A percentile compares a stretch with the other conserved stretches of the same genome.
Conservation (phyloP, 2,888 invertebrate genomes). For the Caenorhabditis zanzibari region DNA sequence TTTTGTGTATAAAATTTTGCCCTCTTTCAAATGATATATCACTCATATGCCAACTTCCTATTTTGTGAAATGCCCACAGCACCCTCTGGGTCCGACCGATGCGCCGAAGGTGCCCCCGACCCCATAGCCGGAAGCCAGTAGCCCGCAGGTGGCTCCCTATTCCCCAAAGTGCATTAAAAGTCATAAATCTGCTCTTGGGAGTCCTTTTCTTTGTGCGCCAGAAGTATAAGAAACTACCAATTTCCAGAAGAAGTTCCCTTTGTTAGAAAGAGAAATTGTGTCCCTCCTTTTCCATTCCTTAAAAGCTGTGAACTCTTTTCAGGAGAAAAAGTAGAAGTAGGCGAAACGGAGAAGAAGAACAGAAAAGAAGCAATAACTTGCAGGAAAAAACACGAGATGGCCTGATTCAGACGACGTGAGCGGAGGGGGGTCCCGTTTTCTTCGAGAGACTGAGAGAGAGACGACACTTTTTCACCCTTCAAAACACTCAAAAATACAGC, state of each 20-base stretch:
- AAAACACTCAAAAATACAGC: conserved; percentile 21
- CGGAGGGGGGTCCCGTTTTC: background rate
- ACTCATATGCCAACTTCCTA: too few relatives aligned
- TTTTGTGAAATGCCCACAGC: too few relatives aligned
- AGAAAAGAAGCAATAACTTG: conserved; percentile 3
- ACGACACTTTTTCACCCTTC: conserved; percentile 16
- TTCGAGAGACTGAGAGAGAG: background rate
- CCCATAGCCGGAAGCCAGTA: too few relatives aligned
- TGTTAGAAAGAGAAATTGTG: background rate
- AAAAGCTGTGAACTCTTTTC: conserved; percentile 13
- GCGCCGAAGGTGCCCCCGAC: too few relatives aligned
- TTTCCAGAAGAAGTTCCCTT: conserved; percentile 11
- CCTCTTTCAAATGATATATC: too few relatives aligned
- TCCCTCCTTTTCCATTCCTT: background rate
- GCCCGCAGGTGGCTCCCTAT: conserved; percentile 16
- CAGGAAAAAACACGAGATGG: conserved; percentile 17
- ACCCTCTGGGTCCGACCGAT: too few relatives aligned
- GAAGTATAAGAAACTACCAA: background rate
- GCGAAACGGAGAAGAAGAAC: background rate
- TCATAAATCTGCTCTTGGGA: conserved; percentile 8
- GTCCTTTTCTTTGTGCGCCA: too few relatives aligned
- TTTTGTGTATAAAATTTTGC: too few relatives aligned
- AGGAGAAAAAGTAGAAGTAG: background rate
- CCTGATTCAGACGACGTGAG: conserved; percentile 16
- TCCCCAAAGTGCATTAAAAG: background rate